Evolutionary conservation across 2,888 invertebrate species (phyloP), one percentile per base, ranked within the genome.

Genomic region (Agrotis puta): DNA sequence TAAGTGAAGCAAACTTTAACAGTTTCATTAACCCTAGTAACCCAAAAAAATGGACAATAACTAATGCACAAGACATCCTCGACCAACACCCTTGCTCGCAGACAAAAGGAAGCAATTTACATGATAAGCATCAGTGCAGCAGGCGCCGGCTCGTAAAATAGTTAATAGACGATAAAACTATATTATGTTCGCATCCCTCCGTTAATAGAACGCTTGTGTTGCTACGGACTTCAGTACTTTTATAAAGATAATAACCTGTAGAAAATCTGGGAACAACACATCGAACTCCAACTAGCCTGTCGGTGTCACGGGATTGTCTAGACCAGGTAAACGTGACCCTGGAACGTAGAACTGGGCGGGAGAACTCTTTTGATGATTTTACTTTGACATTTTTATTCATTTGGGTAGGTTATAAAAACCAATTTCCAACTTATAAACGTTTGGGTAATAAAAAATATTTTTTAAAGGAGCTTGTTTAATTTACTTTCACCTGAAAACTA

Each of bases 81-180:
- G 16, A n/a, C 27, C 13, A 13, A 51, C 43, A 20, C 47, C 39
- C 39, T 61, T 27, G 9, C 51, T 7, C 1, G 14, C 14, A 6
- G 20, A 39, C 63, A 59, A 54, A 58, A 54, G 54, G 48, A 62
- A 65, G 51, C 64, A 58, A 67, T 82, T 67, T 54, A 53, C 51
- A 65, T 70, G 74, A 70, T 70, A 79, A 65, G 43, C 27, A 76
- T 69, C 73, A 66, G 50, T 59, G 61, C 66, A 71, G 63, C 62
- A 48, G 62, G 65, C 50, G 59, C 59, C 62, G 64, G 33, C 61
- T 68, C 70, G 58, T 75, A 68, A 78, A 67, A 65, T 63, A 59
- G 61, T 73, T 70, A 70, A 66, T 68, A 68, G 68, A 50, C 72
- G 27, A 68, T 82, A 70, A 76, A 70, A 71, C 58, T 62, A 58